These are phyloP conservation scores for Stratiomys singularior DNA, from an alignment of 2,888 invertebrate species.

Conservation along the genomic window DNA sequence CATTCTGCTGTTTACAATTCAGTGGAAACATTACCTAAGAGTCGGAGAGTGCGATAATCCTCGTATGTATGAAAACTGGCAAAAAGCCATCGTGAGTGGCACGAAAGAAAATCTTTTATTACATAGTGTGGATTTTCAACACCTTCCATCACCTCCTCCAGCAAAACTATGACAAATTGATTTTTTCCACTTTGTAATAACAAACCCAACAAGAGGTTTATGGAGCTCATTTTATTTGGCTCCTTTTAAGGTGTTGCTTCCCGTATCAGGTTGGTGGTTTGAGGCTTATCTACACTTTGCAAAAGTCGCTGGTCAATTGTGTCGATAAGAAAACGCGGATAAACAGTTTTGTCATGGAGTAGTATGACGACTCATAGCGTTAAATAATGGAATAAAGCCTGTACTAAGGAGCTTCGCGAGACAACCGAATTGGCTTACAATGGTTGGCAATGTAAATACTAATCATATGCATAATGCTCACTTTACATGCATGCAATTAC, in stretches of 20 bases:
- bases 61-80: too few relatives aligned
- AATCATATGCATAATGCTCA: not conserved
- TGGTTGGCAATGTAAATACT: conserved; percentile 4
- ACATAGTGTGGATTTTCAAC: not conserved
- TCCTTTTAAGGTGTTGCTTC: conserved; percentile 2
- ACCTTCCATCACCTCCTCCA: not conserved
- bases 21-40: too few relatives aligned
- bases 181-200: not conserved
- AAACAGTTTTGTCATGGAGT: not conserved
- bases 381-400: not conserved
- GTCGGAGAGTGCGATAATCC: too few relatives aligned
- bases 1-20: too few relatives aligned
- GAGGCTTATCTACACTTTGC: not conserved
- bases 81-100: too few relatives aligned
- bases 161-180: not conserved
- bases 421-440: not conserved
- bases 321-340: conserved; percentile 2
- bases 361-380: too few relatives aligned
- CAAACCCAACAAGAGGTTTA: not conserved
- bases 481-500: not conserved
- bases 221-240: not conserved
- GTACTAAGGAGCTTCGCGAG: not conserved
- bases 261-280: not conserved
- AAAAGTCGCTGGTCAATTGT: not conserved
- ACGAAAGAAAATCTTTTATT: conserved; percentile 2